Evolutionary conservation across 2,888 invertebrate genomes (phyloP).

Genomic region (Hofmannophila pseudospretella): DNA sequence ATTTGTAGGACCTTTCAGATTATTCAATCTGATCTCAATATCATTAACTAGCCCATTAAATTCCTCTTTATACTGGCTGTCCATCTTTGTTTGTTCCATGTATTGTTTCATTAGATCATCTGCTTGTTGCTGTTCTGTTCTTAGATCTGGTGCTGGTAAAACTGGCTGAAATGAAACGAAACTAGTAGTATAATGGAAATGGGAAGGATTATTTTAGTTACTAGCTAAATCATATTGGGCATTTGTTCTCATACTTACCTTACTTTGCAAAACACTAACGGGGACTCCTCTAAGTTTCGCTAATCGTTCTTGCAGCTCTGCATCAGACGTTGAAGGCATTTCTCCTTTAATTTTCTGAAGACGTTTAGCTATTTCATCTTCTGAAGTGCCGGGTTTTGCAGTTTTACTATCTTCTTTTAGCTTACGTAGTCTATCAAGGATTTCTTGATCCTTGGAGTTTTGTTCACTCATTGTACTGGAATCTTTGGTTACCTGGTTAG

Average conservation of each 20-base stretch:
- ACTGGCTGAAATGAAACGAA: conserved; percentile 61
- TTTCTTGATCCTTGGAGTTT: conserved; percentile 39
- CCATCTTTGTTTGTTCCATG: conserved; percentile 68
- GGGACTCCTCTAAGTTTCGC: conserved; percentile 82
- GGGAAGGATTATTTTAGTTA: too few species aligned
- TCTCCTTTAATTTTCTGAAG: conserved; percentile 51
- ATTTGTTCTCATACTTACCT: too few species aligned
- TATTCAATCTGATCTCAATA: conserved; percentile 51
- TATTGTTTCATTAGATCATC: conserved; percentile 83
- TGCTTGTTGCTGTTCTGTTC: conserved; percentile 83
- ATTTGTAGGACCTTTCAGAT: conserved; percentile 34
- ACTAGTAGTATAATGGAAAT: too few species aligned
- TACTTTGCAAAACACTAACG: conserved; percentile 27
- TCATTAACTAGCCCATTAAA: conserved; percentile 53
- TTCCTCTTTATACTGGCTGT: conserved; percentile 54
- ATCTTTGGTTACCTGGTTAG: neutral
- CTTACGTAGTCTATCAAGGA: conserved; percentile 82
- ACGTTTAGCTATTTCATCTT: conserved; percentile 44
- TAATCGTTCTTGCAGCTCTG: conserved; percentile 81
- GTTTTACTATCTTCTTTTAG: conserved; percentile 77
- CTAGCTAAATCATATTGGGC: too few species aligned
- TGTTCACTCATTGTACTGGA: neutral
- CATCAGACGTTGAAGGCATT: conserved; percentile 73
- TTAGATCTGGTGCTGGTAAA: conserved; percentile 70
- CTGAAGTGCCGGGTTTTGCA: conserved; percentile 19